phyloP scores from a whole-genome alignment of 1,140 invertebrate genomes.

The Lerema accius region DNA sequence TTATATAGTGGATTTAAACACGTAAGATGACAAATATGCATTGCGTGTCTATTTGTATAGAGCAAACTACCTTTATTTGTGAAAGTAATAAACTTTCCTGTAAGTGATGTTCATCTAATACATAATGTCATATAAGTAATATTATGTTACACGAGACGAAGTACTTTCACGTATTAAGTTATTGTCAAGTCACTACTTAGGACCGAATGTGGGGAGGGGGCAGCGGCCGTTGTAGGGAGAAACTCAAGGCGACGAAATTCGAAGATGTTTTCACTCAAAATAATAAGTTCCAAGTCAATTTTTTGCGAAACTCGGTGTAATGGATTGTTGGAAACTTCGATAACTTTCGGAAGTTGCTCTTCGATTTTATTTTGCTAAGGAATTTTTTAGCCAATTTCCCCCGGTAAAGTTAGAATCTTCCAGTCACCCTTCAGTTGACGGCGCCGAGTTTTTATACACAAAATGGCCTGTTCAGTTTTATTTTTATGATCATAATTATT shows the following conservation, averaged over 20 bases:
- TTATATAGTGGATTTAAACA: no score
- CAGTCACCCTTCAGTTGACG: slow-evolving; percentile 67
- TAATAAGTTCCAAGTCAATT: slow-evolving; percentile 80
- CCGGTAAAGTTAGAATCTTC: slow-evolving; percentile 74
- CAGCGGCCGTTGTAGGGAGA: slow-evolving; percentile 38
- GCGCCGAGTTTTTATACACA: slow-evolving; percentile 29
- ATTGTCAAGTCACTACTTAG: slow-evolving; percentile 10
- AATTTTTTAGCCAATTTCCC: slow-evolving; percentile 81
- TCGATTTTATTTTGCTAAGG: slow-evolving; percentile 78
- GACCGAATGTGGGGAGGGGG: slow-evolving; percentile 11
- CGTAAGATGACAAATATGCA: no score
- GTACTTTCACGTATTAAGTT: background rate
- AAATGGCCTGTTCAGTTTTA: slow-evolving; percentile 22
- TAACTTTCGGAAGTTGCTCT: slow-evolving; percentile 81
- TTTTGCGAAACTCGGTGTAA: slow-evolving; percentile 81
- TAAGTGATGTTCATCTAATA: slow-evolving; percentile 1
- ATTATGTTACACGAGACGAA: background rate
- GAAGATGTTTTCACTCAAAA: slow-evolving; percentile 80
- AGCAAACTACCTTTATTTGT: slow-evolving; percentile 6
- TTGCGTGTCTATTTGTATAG: background rate
- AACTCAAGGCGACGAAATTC: slow-evolving; percentile 69
- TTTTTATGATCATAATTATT: background rate
- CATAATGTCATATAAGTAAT: background rate
- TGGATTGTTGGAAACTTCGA: slow-evolving; percentile 81
- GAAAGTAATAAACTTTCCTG: background rate